Evolutionary conservation across 2,888 invertebrate genomes (phyloP).

Genomic region (Stenichneumon culpator): DNA sequence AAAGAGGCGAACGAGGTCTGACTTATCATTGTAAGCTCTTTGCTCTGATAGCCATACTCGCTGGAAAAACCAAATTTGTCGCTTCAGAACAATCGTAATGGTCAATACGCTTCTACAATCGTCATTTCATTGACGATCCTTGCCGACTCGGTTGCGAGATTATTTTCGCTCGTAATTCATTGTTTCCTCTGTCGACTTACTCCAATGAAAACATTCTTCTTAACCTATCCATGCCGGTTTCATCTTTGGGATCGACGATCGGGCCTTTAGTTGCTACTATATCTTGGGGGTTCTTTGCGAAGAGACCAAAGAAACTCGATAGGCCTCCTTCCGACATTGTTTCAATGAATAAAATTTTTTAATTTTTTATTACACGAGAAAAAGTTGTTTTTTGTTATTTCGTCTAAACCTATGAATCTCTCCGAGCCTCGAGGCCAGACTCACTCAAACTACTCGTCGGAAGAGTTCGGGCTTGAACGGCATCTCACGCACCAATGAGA

Average conservation of each 20-base stretch:
- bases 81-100: background rate
- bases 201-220: constrained; percentile 69
- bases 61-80: constrained; percentile 83
- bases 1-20: constrained; percentile 85
- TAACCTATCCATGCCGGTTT: constrained; percentile 71
- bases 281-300: background rate
- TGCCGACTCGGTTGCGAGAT: background rate
- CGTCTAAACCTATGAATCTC: background rate
- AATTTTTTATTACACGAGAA: no score
- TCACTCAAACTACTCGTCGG: background rate
- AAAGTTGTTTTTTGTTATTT: background rate
- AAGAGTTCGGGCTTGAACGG: background rate
- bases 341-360: background rate
- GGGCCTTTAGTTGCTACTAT: background rate
- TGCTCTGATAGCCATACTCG: constrained; percentile 88
- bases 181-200: constrained; percentile 69
- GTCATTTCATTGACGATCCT: background rate
- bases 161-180: background rate
- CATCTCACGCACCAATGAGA: background rate
- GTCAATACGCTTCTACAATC: background rate
- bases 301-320: background rate
- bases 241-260: background rate
- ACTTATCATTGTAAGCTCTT: constrained; percentile 88
- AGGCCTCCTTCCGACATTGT: background rate
- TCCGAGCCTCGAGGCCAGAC: background rate